Base-by-base conservation (phyloP, 2,888 invertebrate species). In the Rhyacophila evoluta region DNA sequence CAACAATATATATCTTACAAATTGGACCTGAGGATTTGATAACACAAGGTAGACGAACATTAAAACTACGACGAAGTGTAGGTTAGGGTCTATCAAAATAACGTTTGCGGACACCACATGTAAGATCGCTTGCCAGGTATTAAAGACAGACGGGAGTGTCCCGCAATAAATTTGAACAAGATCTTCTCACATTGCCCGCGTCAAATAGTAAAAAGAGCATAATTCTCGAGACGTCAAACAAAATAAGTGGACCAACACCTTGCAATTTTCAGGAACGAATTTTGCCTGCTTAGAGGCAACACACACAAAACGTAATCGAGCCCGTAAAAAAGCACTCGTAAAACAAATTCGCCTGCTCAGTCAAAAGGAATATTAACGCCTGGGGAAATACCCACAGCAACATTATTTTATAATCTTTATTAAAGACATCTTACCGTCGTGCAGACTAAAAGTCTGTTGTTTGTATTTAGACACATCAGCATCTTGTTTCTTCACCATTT, bases 211-310 rank as follows among this genome's bases (percentile, higher is more conserved):
- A 55, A 55, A 55, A 55, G 55, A 19, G 55, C 55, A 55, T 55
- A 55, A 55, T 19, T 55, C 55, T 19, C 10, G 8, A 25, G 55
- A 19, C 55, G 55, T 55, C 55, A 55, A 55, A 55, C 55, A 55
- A 19, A 55, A 55, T 19, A 55, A 55, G 19, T 55, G 55, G 55
- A 55, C 55, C 39, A 55, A 55, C 55, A 55, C 55, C 55, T 55
- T 55, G 19, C 55, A 55, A 19, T 55, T 55, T 55, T 10, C 19
- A 55, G 55, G 55, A 19, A 55, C 38, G 38, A 38, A 11, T n/a
- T 38, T 5, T 38, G n/a, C 11, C 38, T 10, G n/a, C 38, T 38
- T 38, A 38, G 11, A 38, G 8, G n/a, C 38, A n/a, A 6, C 29
- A 2, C 2, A 33, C 29, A 33, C 29, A 33, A 33, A 33, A 33